A percentile compares a stretch with the other conserved stretches of the same genome.
Evolutionary conservation across 2,113 vertebrate species (phyloP).

Genomic region (Cebus imitator): DNA sequence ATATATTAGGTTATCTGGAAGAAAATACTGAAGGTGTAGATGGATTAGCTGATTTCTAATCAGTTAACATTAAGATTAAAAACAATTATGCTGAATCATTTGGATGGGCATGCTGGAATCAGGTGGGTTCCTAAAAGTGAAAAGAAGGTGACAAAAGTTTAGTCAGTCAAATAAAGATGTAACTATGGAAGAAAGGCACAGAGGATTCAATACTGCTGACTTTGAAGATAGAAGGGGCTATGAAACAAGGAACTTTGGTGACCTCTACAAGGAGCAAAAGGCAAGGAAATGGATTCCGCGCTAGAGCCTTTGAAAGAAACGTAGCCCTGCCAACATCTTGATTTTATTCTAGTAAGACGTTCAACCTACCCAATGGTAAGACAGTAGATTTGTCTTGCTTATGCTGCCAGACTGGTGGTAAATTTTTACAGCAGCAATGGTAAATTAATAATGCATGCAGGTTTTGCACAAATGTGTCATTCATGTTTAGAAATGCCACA

Average conservation of each 20-base stretch:
- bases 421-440: not conserved
- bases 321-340: not conserved
- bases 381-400: not conserved
- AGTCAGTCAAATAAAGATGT: not conserved
- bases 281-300: not conserved
- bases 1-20: not conserved
- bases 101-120: rapidly evolving
- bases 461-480: not conserved
- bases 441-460: not conserved
- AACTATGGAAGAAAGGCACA: not conserved
- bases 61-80: not conserved
- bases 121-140: not conserved
- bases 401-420: not conserved
- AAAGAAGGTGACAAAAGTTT: not conserved
- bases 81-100: not conserved
- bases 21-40: not conserved
- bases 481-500: not conserved
- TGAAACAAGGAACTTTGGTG: not conserved
- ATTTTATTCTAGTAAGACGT: not conserved
- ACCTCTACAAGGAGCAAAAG: not conserved
- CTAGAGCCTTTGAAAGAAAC: not conserved
- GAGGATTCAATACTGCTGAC: not conserved
- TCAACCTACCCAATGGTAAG: not conserved
- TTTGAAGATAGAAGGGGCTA: not conserved
- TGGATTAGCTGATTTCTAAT: not conserved